Evolutionary conservation across 1,140 invertebrate species (phyloP).

Genomic region (Eupristina koningsbergeri): DNA sequence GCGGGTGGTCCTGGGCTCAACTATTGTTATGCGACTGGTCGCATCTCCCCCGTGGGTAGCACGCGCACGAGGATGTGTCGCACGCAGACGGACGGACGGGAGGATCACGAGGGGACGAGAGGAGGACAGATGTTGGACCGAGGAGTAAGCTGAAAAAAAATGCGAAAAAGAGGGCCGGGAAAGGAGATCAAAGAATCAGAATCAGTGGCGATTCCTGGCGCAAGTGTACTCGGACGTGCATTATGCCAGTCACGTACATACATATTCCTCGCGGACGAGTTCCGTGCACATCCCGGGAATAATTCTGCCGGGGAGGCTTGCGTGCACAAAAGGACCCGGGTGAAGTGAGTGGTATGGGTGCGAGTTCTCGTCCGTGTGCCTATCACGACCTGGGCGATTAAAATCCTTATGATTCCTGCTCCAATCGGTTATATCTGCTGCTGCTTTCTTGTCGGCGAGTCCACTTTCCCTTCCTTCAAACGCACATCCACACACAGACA

Average conservation of each 20-base stretch:
- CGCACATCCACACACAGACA: no score
- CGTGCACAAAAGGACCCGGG: no score
- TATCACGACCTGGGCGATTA: conserved; percentile 29
- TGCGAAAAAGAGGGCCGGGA: not conserved
- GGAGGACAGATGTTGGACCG: no score
- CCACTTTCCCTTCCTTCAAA: not conserved
- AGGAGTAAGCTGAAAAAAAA: conserved; percentile 15
- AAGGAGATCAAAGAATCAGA: not conserved
- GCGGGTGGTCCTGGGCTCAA: conserved; percentile 68
- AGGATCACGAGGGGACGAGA: not conserved
- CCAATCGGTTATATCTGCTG: not conserved
- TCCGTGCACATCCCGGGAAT: conserved; percentile 10
- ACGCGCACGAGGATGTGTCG: conserved; percentile 34
- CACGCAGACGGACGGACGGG: not conserved
- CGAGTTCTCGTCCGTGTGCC: not conserved
- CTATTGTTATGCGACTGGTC: conserved; percentile 65
- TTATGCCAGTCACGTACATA: conserved; percentile 62
- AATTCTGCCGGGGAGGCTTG: not conserved
- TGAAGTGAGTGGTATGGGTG: no score
- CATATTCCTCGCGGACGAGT: conserved; percentile 42
- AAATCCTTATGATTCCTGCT: conserved; percentile 41
- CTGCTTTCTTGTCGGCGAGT: not conserved
- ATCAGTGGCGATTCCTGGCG: not conserved
- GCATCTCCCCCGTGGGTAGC: conserved; percentile 31
- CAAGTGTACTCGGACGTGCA: conserved; percentile 51